A percentile compares a stretch with the other conserved stretches of the same genome.
phyloP scores from a whole-genome alignment of 1,140 invertebrate genomes.

The Pinna nobilis region DNA sequence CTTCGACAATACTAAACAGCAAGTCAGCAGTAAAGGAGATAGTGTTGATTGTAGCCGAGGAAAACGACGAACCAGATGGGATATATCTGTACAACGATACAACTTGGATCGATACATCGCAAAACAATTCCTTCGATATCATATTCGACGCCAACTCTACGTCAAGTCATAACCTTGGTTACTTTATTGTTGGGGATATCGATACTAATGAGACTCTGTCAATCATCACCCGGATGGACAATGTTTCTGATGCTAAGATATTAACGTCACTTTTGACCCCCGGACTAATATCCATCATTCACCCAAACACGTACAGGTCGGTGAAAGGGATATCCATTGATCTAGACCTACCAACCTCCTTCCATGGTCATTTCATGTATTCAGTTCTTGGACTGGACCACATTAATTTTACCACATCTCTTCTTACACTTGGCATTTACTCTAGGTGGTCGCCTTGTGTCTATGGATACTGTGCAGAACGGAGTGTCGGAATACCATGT shows the following conservation, averaged over 20 bases:
- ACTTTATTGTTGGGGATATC: conserved; percentile 9
- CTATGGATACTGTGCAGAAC: not conserved
- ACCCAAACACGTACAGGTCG: not conserved
- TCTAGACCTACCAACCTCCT: not conserved
- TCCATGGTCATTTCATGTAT: conserved; percentile 12
- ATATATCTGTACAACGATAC: conserved; percentile 3
- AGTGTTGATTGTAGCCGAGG: not conserved
- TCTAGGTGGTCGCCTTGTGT: conserved; percentile 1
- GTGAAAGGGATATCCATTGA: not conserved
- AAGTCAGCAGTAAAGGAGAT: not conserved
- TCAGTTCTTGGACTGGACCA: conserved; percentile 1
- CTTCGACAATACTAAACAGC: no score
- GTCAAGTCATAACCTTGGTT: not conserved
- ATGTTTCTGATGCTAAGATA: not conserved
- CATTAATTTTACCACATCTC: not conserved
- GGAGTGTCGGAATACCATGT: not conserved
- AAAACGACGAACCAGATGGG: not conserved
- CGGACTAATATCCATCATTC: not conserved
- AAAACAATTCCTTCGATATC: not conserved
- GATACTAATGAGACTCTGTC: conserved; percentile 7
- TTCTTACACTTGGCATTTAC: not conserved
- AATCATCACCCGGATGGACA: not conserved
- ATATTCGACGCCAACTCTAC: conserved; percentile 8
- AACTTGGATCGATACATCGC: not conserved
- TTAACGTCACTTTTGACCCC: not conserved